These are phyloP conservation scores for Phenganax stokvisi DNA, from an alignment of 92 coral and sea anemone genomes.

Conservation along the genomic window DNA sequence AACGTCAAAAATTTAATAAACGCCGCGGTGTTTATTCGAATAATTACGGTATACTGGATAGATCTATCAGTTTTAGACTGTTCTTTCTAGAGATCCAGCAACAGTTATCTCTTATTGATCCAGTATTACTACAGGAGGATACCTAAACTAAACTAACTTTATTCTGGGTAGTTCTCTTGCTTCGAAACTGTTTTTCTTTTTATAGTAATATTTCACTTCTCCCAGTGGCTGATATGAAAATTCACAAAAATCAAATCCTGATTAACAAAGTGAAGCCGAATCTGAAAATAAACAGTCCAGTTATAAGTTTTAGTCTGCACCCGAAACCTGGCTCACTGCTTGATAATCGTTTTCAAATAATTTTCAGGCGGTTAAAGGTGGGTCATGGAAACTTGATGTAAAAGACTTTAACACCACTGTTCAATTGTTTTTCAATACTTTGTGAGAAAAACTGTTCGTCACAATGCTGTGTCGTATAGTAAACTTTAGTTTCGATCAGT, in stretches of 20 bases:
- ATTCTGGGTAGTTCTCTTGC: neutral
- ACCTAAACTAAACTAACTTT: neutral
- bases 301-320: conserved; percentile 3
- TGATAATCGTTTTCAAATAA: neutral
- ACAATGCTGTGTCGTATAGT: too few species aligned
- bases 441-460: too few species aligned
- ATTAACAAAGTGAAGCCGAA: conserved; percentile 22
- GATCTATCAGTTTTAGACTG: too few species aligned
- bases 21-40: too few species aligned
- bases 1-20: too few species aligned
- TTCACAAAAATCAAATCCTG: conserved; percentile 15
- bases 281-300: conserved; percentile 12
- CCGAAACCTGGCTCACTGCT: conserved; percentile 16
- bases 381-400: neutral
- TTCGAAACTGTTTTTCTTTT: neutral
- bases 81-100: too few species aligned
- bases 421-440: too few species aligned
- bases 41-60: too few species aligned
- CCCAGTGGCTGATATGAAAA: conserved; percentile 26
- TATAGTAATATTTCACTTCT: conserved; percentile 21
- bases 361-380: conserved; percentile 15
- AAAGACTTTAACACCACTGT: neutral
- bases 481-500: too few species aligned
- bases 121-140: too few species aligned
- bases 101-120: too few species aligned